Conservation (phyloP, 2,797 vertebrate genomes). For the Hemitrygon akajei region DNA sequence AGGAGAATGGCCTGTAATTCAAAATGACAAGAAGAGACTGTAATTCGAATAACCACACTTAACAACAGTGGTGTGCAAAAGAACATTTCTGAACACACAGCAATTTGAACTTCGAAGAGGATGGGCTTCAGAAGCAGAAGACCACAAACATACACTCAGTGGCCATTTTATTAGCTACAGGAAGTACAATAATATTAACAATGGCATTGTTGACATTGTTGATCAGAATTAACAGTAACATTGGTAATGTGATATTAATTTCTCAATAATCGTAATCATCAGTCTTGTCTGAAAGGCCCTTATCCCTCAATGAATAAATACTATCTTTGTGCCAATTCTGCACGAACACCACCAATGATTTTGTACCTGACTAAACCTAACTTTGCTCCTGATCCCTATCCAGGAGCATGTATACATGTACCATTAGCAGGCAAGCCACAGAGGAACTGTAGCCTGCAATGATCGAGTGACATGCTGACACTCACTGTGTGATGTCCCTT, state of each 20-base stretch:
- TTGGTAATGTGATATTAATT: background rate
- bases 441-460: background rate
- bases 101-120: no score
- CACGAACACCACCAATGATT: background rate
- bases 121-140: no score
- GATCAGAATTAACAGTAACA: background rate
- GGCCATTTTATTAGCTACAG: no score
- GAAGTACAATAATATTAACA: no score
- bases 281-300: background rate
- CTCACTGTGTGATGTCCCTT: no score
- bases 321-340: background rate
- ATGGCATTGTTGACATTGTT: background rate
- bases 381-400: background rate
- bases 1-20: no score
- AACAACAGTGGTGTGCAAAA: no score
- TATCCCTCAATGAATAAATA: background rate
- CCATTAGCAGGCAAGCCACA: background rate
- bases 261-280: background rate
- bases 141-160: no score
- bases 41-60: no score
- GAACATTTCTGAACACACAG: no score
- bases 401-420: background rate
- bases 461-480: background rate
- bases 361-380: background rate
- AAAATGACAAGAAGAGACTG: no score